Conservation (phyloP, 1,140 invertebrate genomes). For the Hyphantria cunea region DNA sequence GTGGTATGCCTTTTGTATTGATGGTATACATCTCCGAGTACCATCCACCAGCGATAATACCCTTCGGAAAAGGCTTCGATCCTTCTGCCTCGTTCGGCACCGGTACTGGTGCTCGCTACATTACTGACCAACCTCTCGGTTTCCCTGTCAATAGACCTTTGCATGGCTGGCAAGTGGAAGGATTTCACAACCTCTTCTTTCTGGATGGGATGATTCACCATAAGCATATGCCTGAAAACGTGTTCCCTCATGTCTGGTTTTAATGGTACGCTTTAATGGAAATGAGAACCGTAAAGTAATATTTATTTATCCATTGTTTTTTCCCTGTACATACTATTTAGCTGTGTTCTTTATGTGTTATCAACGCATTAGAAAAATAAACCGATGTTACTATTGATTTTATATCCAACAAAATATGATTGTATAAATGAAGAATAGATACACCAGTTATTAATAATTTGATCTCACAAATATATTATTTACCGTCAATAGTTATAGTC, state of each 20-base stretch:
- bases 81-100: conserved; percentile 52
- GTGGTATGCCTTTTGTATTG: conserved; percentile 85
- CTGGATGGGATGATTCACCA: conserved; percentile 85
- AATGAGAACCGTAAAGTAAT: no score
- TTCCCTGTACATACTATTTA: no score
- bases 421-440: no score
- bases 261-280: no score
- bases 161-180: conserved; percentile 79
- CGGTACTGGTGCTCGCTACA: conserved; percentile 64
- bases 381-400: no score
- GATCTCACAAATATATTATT: no score
- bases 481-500: no score
- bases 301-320: no score
- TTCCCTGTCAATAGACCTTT: conserved; percentile 86
- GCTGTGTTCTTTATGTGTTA: no score
- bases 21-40: conserved; percentile 84
- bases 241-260: conserved; percentile 23
- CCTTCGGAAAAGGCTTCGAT: conserved; percentile 44
- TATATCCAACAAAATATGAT: no score
- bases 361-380: no score
- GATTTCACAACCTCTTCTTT: conserved; percentile 83
- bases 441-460: no score
- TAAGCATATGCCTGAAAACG: conserved; percentile 80
- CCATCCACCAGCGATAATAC: conserved; percentile 44
- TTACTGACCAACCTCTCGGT: conserved; percentile 80